Percentiles rank a stretch among this genome's conserved stretches.
These are phyloP conservation scores for Drosophila falleni DNA, from an alignment of 2,888 invertebrate species.

Conservation along the genomic window DNA sequence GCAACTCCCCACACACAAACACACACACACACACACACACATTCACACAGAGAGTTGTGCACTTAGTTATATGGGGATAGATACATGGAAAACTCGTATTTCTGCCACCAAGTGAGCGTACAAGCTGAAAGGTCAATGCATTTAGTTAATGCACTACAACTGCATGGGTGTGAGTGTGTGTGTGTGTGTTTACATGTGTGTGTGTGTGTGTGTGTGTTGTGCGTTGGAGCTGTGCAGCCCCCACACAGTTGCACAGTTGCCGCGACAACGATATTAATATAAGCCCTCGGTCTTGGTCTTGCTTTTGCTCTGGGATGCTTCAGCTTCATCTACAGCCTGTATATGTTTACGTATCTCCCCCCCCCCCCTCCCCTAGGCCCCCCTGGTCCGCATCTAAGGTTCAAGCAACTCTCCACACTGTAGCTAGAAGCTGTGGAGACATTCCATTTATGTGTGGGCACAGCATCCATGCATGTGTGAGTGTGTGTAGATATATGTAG, in stretches of 20 bases:
- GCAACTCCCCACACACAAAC: slow-evolving; percentile 63
- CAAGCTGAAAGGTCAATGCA: slow-evolving; percentile 76
- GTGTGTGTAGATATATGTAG: too few relatives aligned
- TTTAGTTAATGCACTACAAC: slow-evolving; percentile 74
- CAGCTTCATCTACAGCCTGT: slow-evolving; percentile 5
- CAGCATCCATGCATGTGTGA: slow-evolving; percentile 47
- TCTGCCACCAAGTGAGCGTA: slow-evolving; percentile 68
- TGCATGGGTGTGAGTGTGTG: slow-evolving; percentile 32
- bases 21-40: slow-evolving; percentile 29
- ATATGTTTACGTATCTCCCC: slow-evolving; percentile 22
- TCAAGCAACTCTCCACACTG: slow-evolving; percentile 66
- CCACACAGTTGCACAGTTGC: slow-evolving; percentile 60
- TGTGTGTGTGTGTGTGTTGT: slow-evolving; percentile 27
- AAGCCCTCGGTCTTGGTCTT: slow-evolving; percentile 31
- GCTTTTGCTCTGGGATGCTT: slow-evolving; percentile 15
- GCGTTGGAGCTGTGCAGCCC: slow-evolving; percentile 62
- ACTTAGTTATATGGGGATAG: slow-evolving; percentile 69
- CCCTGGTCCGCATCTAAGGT: slow-evolving; percentile 63
- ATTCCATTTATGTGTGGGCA: slow-evolving; percentile 41
- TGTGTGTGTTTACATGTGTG: slow-evolving; percentile 27
- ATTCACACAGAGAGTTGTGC: slow-evolving; percentile 43
- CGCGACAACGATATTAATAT: slow-evolving; percentile 60
- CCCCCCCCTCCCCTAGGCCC: slow-evolving; percentile 44
- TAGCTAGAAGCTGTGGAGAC: slow-evolving; percentile 49
- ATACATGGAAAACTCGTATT: slow-evolving; percentile 79